Evolutionary conservation across 92 coral and sea anemone species (phyloP).

Genomic region (Virgularia gustaviana): DNA sequence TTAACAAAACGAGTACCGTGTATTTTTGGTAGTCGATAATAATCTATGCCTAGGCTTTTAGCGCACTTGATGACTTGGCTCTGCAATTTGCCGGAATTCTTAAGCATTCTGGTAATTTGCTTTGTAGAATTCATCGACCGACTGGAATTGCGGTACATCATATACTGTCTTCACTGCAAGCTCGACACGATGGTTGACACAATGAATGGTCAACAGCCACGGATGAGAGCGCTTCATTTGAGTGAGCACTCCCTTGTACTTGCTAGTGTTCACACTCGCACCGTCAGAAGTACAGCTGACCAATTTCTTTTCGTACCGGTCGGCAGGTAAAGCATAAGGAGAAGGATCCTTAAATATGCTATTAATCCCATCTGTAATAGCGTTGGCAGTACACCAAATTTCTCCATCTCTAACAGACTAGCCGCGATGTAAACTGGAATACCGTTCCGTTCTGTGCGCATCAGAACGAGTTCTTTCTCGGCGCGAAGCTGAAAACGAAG

Average conservation of each 20-base stretch:
- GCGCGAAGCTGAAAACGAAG: no score
- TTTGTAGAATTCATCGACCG: slow-evolving; percentile 28
- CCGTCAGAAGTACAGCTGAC: slow-evolving; percentile 48
- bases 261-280: slow-evolving; percentile 48
- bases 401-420: slow-evolving; percentile 42
- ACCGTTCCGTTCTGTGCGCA: background rate
- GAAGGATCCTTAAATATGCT: slow-evolving; percentile 31
- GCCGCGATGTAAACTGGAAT: slow-evolving; percentile 37
- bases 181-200: slow-evolving; percentile 40
- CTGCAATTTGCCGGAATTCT: slow-evolving; percentile 40
- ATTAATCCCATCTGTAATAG: slow-evolving; percentile 29
- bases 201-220: slow-evolving; percentile 45
- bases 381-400: slow-evolving; percentile 36
- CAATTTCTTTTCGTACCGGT: slow-evolving; percentile 26
- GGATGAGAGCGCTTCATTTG: slow-evolving; percentile 39
- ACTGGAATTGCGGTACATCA: slow-evolving; percentile 12
- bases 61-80: slow-evolving; percentile 34
- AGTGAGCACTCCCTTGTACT: slow-evolving; percentile 35
- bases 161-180: slow-evolving; percentile 39
- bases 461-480: background rate
- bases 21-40: slow-evolving; percentile 37
- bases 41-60: slow-evolving; percentile 19
- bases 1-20: slow-evolving; percentile 47
- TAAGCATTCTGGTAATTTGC: slow-evolving; percentile 25
- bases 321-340: slow-evolving; percentile 10